Conservation (phyloP, 30 jellyfish, hydroid and myxozoan species). For the Calvadosia cruxmelitensis region DNA sequence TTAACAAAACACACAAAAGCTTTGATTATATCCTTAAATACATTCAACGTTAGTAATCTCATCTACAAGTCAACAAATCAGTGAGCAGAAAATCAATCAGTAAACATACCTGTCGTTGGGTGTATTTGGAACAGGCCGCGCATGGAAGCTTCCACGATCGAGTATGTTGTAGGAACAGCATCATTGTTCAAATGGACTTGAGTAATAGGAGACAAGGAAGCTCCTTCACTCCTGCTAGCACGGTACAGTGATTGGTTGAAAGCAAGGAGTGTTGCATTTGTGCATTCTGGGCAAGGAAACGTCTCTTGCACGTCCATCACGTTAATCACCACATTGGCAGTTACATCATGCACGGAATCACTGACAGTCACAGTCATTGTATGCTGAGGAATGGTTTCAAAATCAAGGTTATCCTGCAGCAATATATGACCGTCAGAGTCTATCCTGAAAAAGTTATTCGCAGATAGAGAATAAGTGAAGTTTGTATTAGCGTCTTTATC, state of each 20-base stretch:
- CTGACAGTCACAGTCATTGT: conserved; percentile 38
- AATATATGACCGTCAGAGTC: conserved; percentile 25
- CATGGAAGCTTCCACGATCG: neutral
- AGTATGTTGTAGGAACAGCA: neutral
- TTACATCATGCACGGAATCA: conserved; percentile 36
- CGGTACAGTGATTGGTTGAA: neutral
- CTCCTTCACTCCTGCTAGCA: neutral
- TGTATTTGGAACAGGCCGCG: neutral
- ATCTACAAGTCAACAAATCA: no score
- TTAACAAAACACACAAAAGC: neutral
- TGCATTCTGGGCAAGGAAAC: neutral
- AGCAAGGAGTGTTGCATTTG: neutral
- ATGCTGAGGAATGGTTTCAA: conserved; percentile 55
- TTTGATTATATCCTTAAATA: no score
- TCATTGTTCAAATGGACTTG: neutral
- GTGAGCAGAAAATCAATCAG: no score
- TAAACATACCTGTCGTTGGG: neutral
- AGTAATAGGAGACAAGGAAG: neutral
- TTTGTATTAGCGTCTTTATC: neutral
- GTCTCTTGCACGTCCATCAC: conserved; percentile 17
- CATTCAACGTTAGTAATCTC: no score
- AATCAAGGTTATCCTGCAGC: conserved; percentile 39
- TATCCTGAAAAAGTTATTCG: neutral
- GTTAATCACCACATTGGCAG: conserved; percentile 33
- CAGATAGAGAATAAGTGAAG: neutral